phyloP scores from a whole-genome alignment of 2,888 invertebrate species.

The Eupithecia tripunctaria region DNA sequence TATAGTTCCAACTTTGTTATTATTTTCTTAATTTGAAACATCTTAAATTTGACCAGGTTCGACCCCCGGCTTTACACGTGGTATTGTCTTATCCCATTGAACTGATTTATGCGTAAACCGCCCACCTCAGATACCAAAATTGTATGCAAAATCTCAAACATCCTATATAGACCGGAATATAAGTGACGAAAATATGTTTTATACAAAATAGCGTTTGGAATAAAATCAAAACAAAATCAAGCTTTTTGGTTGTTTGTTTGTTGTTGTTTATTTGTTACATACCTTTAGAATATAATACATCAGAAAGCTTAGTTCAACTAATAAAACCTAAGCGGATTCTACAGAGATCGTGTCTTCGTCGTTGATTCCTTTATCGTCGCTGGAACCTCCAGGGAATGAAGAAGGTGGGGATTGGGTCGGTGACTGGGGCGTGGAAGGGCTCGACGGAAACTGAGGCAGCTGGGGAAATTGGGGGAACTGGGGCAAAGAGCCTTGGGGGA shows the following conservation, averaged over 20 bases:
- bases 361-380: constrained; percentile 64
- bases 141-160: not conserved
- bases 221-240: not conserved
- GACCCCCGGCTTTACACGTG: not conserved
- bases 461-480: constrained; percentile 57
- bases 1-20: not conserved
- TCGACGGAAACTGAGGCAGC: constrained; percentile 53
- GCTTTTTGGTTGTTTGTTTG: not conserved
- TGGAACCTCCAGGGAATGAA: constrained; percentile 58
- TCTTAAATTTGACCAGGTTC: not conserved
- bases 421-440: constrained; percentile 47
- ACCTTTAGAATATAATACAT: not conserved
- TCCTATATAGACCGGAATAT: not conserved
- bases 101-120: too few relatives aligned
- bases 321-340: constrained; percentile 66
- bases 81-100: too few relatives aligned
- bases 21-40: not conserved
- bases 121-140: not conserved
- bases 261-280: not conserved
- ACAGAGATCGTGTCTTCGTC: constrained; percentile 79
- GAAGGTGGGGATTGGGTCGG: constrained; percentile 60
- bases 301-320: not conserved
- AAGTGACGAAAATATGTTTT: not conserved
- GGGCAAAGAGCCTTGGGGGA: constrained; percentile 50
- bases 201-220: not conserved